Evolutionary conservation across 2,113 vertebrate genomes (phyloP).

Genomic region (Naja naja): DNA sequence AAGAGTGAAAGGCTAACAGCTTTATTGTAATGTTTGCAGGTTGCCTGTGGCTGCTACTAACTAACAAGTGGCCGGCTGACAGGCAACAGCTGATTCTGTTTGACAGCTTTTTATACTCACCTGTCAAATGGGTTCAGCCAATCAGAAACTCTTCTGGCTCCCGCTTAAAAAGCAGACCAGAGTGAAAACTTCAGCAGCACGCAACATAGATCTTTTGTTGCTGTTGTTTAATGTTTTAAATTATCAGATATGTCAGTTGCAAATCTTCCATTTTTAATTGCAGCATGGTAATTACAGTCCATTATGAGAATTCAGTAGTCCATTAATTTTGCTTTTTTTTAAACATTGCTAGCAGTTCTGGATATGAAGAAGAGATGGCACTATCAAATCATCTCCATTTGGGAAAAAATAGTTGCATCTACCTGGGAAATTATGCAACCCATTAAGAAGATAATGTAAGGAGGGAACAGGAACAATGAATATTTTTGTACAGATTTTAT

Average conservation of each 20-base stretch:
- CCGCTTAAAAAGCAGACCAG: too few relatives aligned
- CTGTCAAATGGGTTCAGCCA: too few relatives aligned
- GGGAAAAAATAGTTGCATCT: neutral
- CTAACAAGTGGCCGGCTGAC: too few relatives aligned
- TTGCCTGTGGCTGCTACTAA: too few relatives aligned
- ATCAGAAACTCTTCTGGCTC: too few relatives aligned
- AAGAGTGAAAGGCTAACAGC: too few relatives aligned
- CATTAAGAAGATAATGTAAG: neutral
- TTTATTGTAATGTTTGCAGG: too few relatives aligned
- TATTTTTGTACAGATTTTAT: neutral
- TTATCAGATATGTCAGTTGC: conserved; percentile 47
- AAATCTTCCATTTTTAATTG: conserved; percentile 25
- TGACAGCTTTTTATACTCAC: too few relatives aligned
- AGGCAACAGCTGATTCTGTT: too few relatives aligned
- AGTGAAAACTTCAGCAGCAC: too few relatives aligned
- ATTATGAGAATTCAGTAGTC: conserved; percentile 42
- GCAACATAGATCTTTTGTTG: conserved; percentile 8
- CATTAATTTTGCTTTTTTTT: conserved; percentile 17
- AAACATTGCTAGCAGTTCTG: neutral
- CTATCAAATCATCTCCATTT: neutral
- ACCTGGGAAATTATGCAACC: neutral
- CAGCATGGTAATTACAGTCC: conserved; percentile 35
- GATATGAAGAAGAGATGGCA: fast-evolving
- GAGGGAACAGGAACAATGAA: neutral
- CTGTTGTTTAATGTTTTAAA: conserved; percentile 13